Evolutionary conservation across 2,113 vertebrate species (phyloP), one percentile per base, ranked within the genome.

Genomic region (Vicugna pacos): DNA sequence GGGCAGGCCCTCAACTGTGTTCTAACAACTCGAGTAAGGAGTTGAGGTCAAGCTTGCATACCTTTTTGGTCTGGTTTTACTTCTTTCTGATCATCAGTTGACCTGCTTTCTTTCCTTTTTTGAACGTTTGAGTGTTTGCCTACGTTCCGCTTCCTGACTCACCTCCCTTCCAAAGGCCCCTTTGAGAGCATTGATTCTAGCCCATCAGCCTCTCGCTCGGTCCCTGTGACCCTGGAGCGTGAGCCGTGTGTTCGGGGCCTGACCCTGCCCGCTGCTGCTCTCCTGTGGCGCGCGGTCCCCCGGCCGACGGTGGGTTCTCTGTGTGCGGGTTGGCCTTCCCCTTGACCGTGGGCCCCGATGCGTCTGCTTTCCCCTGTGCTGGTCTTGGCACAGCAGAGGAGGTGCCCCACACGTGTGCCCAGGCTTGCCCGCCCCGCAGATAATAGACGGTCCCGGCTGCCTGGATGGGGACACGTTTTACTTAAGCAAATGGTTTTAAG

Each of bases 271-370:
- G 2, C 52, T 12, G 32, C 32, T 65, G 13, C 22, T 19, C 42
- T 2, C 76, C 76, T 26, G 76, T 56, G 76, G 22, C 15, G 52
- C 50, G 12, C 22, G 3, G n/a, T n/a, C 76, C 10, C n/a, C 62
- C 58, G 16, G 32, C 64, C 73, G 4, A 6, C 54, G 15, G 19
- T 17, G n/a, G 32, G 6, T 22, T 42, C 8, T 4, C 22, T 4
- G 42, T n/a, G 6, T 19, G 4, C 17, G 38, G 58, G 16, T 2
- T 17, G 10, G 13, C 13, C 56, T 19, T 64, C 13, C 28, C 17
- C 64, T 58, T 20, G n/a, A 0, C 7, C 2, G 58, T 13, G 76
- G 81, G 62, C 11, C 24, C 0, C 8, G 24, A 6, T 2, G 0
- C 10, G 11, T 48, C 67, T 54, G 26, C 11, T 13, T 67, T 12